Evolutionary conservation across 2,888 invertebrate species (phyloP).

Genomic region (Hemithea aestivaria): DNA sequence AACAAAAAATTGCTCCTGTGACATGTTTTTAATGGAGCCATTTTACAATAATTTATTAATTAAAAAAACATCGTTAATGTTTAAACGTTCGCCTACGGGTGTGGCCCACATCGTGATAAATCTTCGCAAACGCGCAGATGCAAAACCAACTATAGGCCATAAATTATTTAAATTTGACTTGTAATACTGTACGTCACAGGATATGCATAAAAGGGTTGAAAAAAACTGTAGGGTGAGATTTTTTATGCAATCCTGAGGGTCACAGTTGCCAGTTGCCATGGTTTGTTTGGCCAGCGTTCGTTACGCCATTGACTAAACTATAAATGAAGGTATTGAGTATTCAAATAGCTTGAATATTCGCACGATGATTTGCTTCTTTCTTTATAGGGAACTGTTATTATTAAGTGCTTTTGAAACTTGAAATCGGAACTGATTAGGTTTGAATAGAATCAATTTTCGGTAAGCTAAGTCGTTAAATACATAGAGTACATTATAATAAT

Average conservation of each 20-base stretch:
- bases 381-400: slow-evolving; percentile 3
- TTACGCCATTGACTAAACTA: slow-evolving; percentile 54
- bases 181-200: slow-evolving; percentile 72
- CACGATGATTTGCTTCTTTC: slow-evolving; percentile 50
- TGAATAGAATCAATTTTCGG: slow-evolving; percentile 6
- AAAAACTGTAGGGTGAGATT: slow-evolving; percentile 66
- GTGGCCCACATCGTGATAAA: slow-evolving; percentile 18
- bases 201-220: slow-evolving; percentile 76
- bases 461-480: too few species aligned
- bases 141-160: slow-evolving; percentile 58
- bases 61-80: not conserved
- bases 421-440: slow-evolving; percentile 15
- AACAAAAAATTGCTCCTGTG: too few species aligned
- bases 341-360: slow-evolving; percentile 51
- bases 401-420: slow-evolving; percentile 7
- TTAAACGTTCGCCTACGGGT: slow-evolving; percentile 6
- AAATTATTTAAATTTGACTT: slow-evolving; percentile 79
- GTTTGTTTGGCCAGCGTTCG: slow-evolving; percentile 54
- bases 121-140: slow-evolving; percentile 53
- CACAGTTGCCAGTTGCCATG: slow-evolving; percentile 39
- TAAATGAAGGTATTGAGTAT: slow-evolving; percentile 56
- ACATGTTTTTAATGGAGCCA: too few species aligned
- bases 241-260: slow-evolving; percentile 57
- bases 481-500: too few species aligned
- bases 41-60: too few species aligned